Conservation (phyloP, 2,888 invertebrate genomes). For the Lutraria lutraria region DNA sequence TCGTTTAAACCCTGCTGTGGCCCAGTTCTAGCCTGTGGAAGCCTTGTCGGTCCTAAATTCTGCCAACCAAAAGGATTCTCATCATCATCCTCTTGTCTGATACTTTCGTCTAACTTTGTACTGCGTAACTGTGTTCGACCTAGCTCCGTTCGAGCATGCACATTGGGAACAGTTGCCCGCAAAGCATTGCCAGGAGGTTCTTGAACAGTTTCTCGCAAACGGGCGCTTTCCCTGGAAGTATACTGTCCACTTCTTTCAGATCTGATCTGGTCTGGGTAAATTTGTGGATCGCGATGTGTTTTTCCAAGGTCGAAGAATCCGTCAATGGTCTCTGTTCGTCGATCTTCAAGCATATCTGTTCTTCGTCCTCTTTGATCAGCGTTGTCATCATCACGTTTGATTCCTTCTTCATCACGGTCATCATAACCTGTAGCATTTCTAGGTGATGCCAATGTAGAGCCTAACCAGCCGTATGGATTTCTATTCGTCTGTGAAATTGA, state of each 20-base stretch:
- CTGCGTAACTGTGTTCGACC: neutral
- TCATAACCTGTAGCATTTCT: neutral
- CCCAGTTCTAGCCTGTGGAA: neutral
- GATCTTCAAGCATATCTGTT: neutral
- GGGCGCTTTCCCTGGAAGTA: neutral
- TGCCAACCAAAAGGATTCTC: neutral
- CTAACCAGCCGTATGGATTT: conserved; percentile 1
- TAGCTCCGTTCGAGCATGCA: neutral
- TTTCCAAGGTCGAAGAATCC: neutral
- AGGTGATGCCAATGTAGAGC: neutral
- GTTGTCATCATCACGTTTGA: neutral
- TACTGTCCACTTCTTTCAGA: neutral
- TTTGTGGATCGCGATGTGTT: neutral
- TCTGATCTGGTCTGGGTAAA: neutral
- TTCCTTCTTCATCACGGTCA: neutral
- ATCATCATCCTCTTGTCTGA: neutral
- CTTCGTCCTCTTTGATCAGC: neutral
- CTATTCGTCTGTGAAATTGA: neutral
- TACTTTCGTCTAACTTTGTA: neutral
- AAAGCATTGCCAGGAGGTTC: neutral
- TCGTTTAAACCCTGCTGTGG: neutral
- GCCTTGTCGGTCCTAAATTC: neutral
- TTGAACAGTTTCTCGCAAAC: neutral
- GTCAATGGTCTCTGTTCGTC: neutral
- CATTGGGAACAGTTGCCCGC: neutral